Base-by-base conservation (phyloP, 1,140 invertebrate genomes). In the Polyergus mexicanus region DNA sequence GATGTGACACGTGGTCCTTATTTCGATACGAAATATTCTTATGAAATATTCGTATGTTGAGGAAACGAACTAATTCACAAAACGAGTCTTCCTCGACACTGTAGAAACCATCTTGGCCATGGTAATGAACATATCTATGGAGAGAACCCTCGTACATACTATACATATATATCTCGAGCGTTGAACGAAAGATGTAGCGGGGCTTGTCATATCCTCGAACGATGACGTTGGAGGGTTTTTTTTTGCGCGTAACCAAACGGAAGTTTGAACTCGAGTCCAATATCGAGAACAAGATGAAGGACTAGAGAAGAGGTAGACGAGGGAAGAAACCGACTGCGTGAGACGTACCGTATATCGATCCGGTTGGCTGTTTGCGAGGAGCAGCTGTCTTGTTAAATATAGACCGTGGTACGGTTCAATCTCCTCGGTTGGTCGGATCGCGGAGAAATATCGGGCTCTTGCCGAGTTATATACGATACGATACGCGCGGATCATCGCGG, bases 361-460 rank as follows among this genome's bases (percentile, higher is more conserved):
- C 8, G 54, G 38, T 22, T 47, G 51, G 62, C 84, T 68, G 75
- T 81, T 80, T 81, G 75, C 51, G 80, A 47, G 22, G 62, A 83
- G 58, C 22, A 83, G 68, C 25, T 56, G 35, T 38, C 85, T 75
- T 86, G 81, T 84, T 84, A 86, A 86, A 86, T 86, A 86, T 86
- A 84, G 74, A 86, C 80, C 35, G n/a, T 74, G 32, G 85, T 65
- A 86, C 69, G 69, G 80, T 75, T 84, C 81, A 85, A 84, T 85
- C 84, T 86, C 69, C 69, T 68, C 69, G 56, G 41, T 38, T 35
- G 66, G 65, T 69, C 41, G 80, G 63, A 84, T 84, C 62, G 69
- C 41, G 71, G 63, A 62, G 41, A 86, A 86, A 84, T 84, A 84
- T 74, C 44, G 71, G 35, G 51, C 44, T 84, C 16, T 75, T 28